Percentiles rank a stretch among this genome's conserved stretches.
Evolutionary conservation across 92 coral and sea anemone species (phyloP).

Genomic region (Porites lobata): DNA sequence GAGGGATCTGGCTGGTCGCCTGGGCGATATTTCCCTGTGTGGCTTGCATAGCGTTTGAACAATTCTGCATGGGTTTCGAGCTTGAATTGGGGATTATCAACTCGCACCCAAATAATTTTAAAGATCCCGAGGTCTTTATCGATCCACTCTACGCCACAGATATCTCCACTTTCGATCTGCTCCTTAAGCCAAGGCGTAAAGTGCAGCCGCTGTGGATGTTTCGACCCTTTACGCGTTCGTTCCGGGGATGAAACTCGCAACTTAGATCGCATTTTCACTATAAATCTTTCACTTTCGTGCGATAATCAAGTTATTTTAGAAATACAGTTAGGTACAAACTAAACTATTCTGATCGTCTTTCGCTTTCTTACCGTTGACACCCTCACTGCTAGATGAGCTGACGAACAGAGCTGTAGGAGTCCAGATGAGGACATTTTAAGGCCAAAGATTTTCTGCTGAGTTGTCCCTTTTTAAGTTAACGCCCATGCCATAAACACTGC

Average conservation of each 20-base stretch:
- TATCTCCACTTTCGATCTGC: conserved; percentile 12
- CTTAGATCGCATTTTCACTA: conserved; percentile 37
- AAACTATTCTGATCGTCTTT: conserved; percentile 4
- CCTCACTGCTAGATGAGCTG: background rate
- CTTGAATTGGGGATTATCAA: conserved; percentile 49
- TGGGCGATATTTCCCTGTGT: conserved; percentile 38
- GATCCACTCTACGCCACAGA: conserved; percentile 50
- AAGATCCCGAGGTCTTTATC: conserved; percentile 3
- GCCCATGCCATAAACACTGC: conserved; percentile 13
- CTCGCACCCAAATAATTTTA: conserved; percentile 40
- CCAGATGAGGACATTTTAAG: background rate
- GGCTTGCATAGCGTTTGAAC: conserved; percentile 44
- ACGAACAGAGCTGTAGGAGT: background rate
- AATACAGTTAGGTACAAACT: conserved; percentile 15
- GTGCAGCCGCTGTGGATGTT: conserved; percentile 5
- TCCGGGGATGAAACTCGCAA: conserved; percentile 25
- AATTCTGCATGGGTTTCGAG: conserved; percentile 41
- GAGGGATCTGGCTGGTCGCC: conserved; percentile 54
- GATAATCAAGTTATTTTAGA: conserved; percentile 25
- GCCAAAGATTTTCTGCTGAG: conserved; percentile 6
- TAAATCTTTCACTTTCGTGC: conserved; percentile 54
- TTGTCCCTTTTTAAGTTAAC: conserved; percentile 27
- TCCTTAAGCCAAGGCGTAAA: conserved; percentile 36
- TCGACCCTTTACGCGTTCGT: background rate
- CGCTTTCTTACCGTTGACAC: conserved; percentile 22